Evolutionary conservation across 2,888 invertebrate species (phyloP), one percentile per base, ranked within the genome.

Genomic region (Diachrysia chrysitis): DNA sequence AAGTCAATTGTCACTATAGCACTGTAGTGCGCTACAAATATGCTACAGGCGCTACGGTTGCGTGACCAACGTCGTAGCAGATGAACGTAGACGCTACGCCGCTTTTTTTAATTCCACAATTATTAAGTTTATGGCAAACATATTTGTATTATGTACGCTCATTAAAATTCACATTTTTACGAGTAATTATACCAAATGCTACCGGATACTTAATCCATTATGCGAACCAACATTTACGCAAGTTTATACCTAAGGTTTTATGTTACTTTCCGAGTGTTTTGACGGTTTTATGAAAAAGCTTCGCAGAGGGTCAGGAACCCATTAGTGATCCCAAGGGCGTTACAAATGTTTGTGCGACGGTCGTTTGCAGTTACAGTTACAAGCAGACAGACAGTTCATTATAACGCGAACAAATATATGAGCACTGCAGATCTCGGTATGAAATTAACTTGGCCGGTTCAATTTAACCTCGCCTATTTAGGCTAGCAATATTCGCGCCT

Each of bases 251-350:
- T 76, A 54, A 23, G 56, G 66, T 54, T 67, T 73, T 67, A 69
- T 48, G 73, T 77, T 56, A 37, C 35, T 59, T 58, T 54, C 57
- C n/a, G 51, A 56, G 37, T 57, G 59, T 71, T 79, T 66, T 42
- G 66, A 66, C 55, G 67, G 62, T 66, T 76, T 73, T 66, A 79
- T 76, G 79, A 76, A 79, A 76, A 79, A 69, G 67, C 54, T 56
- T n/a, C 29, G 66, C 62, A 29, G 64, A 76, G 61, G 76, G 76
- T 69, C 71, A 73, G 73, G 66, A 68, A 60, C 69, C 69, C 67
- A 79, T 79, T 76, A 79, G 71, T 57, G 64, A 66, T 57, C 79
- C 73, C 67, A 37, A 16, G 73, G 67, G 76, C 37, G 66, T 65
- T 59, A 51, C 64, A 63, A 76, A 76, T 68, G 71, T 64, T 69